Percentiles rank a stretch among this genome's conserved stretches.
Evolutionary conservation across 2,113 vertebrate species (phyloP).

Genomic region (Paramormyrops kingsleyae): DNA sequence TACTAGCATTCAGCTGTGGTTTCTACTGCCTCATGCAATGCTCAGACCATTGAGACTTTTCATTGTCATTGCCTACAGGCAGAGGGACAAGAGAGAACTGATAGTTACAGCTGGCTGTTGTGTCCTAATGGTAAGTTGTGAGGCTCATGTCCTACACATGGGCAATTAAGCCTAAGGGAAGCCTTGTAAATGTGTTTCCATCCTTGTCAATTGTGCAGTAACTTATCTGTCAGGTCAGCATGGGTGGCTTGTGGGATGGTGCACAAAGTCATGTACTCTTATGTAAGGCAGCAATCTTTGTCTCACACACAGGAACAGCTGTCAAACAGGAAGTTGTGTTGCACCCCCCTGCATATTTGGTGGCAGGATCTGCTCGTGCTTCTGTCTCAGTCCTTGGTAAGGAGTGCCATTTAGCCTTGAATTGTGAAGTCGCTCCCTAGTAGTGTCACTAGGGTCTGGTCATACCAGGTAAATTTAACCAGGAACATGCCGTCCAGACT

Average conservation of each 20-base stretch:
- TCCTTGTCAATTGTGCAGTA: background rate
- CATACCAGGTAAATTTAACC: too few relatives aligned
- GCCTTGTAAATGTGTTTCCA: background rate
- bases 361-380: conserved; percentile 11
- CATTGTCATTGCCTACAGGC: background rate
- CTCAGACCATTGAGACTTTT: background rate
- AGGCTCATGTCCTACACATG: background rate
- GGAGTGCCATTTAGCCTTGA: background rate
- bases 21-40: background rate
- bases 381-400: conserved; percentile 20
- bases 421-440: background rate
- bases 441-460: too few relatives aligned
- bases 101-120: background rate
- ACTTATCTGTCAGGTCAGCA: background rate
- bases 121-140: conserved; percentile 10
- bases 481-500: background rate
- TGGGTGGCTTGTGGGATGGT: background rate
- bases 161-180: background rate
- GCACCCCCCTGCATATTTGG: background rate
- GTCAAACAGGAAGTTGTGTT: background rate
- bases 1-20: background rate
- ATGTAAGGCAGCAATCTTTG: background rate
- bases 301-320: background rate
- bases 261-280: background rate
- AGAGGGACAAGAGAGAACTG: background rate